A percentile compares a stretch with the other conserved stretches of the same genome.
phyloP scores from a whole-genome alignment of 64 coral and sea anemone genomes.

The Montipora cactus region DNA sequence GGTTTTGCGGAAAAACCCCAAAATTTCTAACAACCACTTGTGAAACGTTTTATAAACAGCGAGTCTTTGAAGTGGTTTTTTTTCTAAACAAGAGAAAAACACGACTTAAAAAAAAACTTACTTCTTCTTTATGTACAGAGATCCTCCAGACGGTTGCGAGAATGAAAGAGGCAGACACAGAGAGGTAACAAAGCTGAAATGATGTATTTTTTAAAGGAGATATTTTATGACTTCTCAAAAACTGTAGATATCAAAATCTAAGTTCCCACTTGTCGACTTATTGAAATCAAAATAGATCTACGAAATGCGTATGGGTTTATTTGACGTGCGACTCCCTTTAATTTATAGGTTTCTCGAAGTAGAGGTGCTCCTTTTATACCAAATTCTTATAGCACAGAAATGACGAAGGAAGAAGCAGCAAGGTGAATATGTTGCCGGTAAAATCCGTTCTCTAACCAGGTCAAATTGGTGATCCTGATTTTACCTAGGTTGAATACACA shows the following conservation, averaged over 20 bases:
- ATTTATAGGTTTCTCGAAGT: neutral
- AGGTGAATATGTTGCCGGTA: neutral
- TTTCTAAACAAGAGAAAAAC: no score
- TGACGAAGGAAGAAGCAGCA: neutral
- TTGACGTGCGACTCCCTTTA: neutral
- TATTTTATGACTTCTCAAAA: no score
- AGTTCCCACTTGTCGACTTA: neutral
- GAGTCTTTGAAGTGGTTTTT: no score
- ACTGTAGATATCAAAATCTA: no score
- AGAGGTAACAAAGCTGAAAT: neutral
- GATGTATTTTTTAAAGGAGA: no score
- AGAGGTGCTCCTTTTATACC: neutral
- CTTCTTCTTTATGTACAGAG: neutral
- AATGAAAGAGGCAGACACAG: neutral
- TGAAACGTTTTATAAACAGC: no score
- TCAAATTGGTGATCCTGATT: no score
- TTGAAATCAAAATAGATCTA: neutral
- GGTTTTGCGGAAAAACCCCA: no score
- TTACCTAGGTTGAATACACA: no score
- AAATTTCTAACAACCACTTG: no score
- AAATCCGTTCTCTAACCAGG: neutral
- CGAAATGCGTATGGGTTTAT: no score
- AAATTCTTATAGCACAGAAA: neutral
- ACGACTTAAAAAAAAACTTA: no score
- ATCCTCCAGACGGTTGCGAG: neutral